Base-by-base conservation (phyloP, 2,113 vertebrate genomes). In the Mormoops blainvillei region DNA sequence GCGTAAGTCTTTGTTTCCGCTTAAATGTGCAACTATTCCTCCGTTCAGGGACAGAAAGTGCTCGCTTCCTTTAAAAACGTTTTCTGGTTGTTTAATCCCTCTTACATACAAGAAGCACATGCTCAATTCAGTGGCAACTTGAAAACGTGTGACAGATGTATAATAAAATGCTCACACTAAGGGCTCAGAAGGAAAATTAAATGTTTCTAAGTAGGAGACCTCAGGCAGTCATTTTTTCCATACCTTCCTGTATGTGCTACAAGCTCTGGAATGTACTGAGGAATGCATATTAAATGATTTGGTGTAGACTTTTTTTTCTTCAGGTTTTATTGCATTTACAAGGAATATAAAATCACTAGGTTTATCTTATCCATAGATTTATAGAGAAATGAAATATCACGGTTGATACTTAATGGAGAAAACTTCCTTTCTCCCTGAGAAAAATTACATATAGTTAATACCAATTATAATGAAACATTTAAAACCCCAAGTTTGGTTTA, bases 221-320 rank as follows among this genome's bases (percentile, higher is more conserved):
- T 43, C 50, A 87, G 33, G 74, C 38, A 65, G 85, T 96, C 93
- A 97, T 36, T 94, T 94, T 96, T 97, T 95, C 97, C 96, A 95
- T 89, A 36, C 77, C 83, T 94, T 58, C 28, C 89, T 80, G 5
- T 81, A 83, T 94, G 74, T 80, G 81, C 56, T 94, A 43, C 82
- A 93, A 56, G n/a, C 78, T 87, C 33, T 96, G 95, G 96, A 96
- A 96, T 96, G 93, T 76, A 63, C 76, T 41, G 16, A 96, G 91
- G 94, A 94, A 97, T 96, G 63, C 19, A 41, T 56, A 84, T 33
- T 65, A 61, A 95, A 81, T 77, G 43, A 93, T 80, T 96, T 78
- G 80, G 31, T 81, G 41, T 52, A 71, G 70, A 67, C 86, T 76
- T n/a, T 82, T 93, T 52, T 96, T 96, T 90, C 56, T 89, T 89